Evolutionary conservation across 1,140 invertebrate species (phyloP), one percentile per base, ranked within the genome.

Genomic region (Diorhabda elongata): DNA sequence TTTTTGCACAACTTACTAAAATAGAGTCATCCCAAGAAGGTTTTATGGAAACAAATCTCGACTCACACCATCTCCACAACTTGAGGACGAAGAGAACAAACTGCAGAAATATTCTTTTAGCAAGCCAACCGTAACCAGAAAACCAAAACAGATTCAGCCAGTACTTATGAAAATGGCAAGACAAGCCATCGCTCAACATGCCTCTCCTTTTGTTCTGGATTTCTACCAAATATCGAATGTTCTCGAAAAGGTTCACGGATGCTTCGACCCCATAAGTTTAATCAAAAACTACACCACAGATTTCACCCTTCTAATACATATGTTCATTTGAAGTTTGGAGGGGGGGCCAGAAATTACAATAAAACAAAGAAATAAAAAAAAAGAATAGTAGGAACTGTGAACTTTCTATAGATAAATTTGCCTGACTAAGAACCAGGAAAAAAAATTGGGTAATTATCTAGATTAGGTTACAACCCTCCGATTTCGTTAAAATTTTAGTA

Each of bases 221-320:
- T 60, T 41, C 58, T 41, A 9, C 5, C 58, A 60, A 60, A 60
- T 60, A 41, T 41, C 9, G 9, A 42, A 60, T 41, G 11, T 60
- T n/a, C 26, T 42, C 26, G 58, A 60, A 11, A 60, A 60, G 26
- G 26, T 41, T 11, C 44, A 62, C 11, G 61, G 61, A 62, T 62
- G n/a, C 42, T 4, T 43, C 5, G 61, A 62, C 7, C 61, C 61
- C 26, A 44, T 62, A 8, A 62, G 26, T 62, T 9, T 62, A 44
- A 44, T 44, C 7, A 62, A 62, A 62, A 62, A 62, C 44, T 62
- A 62, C 42, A 62, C 61, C 6, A 62, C 11, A 9, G 61, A 62
- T 43, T 41, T 62, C 6, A 43, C 61, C 5, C 43, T 43, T 11
- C 26, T 62, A 43, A 62, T 62, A 9, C 8, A 62, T 62, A 62